Conservation (phyloP, 1,140 invertebrate species). For the Drosophila kanapiae region DNA sequence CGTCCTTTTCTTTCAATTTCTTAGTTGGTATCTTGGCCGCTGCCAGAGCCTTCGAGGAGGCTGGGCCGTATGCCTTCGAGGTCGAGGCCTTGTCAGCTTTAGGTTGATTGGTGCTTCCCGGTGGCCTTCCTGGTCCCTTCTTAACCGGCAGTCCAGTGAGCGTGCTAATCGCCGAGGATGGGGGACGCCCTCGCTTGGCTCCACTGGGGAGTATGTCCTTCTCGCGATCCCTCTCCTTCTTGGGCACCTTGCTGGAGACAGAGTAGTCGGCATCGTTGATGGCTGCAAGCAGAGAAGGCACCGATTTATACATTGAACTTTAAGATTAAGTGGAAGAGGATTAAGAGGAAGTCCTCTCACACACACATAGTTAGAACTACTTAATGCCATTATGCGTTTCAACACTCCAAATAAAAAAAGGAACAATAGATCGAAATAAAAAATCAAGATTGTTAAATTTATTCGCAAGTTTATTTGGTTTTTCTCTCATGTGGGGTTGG, state of each 20-base stretch:
- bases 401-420: slow-evolving; percentile 58
- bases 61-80: slow-evolving; percentile 31
- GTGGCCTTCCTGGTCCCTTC: slow-evolving; percentile 39
- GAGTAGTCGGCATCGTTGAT: slow-evolving; percentile 78
- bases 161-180: slow-evolving; percentile 34
- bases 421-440: slow-evolving; percentile 65
- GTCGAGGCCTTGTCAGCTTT: slow-evolving; percentile 28
- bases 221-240: slow-evolving; percentile 76
- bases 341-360: no score
- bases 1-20: slow-evolving; percentile 57
- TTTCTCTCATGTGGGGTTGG: slow-evolving; percentile 26
- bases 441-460: slow-evolving; percentile 52
- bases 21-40: slow-evolving; percentile 13
- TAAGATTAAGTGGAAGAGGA: not conserved
- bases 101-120: slow-evolving; percentile 38
- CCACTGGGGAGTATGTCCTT: slow-evolving; percentile 54
- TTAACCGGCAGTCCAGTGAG: slow-evolving; percentile 16
- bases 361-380: not conserved
- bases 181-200: slow-evolving; percentile 50
- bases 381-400: slow-evolving; percentile 44
- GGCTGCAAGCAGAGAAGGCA: slow-evolving; percentile 49
- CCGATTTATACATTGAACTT: not conserved
- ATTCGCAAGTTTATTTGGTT: slow-evolving; percentile 46
- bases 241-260: slow-evolving; percentile 53
- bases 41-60: slow-evolving; percentile 15